These are phyloP conservation scores for Sorex araneus DNA, from an alignment of 2,113 vertebrate genomes.

Conservation along the genomic window DNA sequence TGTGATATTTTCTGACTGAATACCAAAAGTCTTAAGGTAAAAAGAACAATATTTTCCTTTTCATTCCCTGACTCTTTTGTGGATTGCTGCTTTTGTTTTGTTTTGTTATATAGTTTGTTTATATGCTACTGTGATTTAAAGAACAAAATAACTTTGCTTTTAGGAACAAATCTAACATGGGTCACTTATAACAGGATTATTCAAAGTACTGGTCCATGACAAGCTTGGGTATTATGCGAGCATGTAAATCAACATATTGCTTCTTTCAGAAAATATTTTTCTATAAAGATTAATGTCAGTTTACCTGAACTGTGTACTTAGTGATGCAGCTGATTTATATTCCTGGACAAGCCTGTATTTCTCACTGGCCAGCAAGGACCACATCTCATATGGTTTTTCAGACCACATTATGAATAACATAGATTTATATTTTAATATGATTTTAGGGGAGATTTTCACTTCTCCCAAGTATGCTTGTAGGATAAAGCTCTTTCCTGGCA, in stretches of 20 bases:
- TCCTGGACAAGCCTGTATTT: neutral
- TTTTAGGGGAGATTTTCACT: slow-evolving; percentile 17
- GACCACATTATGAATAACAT: neutral
- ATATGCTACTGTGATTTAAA: slow-evolving; percentile 14
- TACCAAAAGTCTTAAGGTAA: neutral
- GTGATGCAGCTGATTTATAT: neutral
- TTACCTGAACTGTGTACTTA: neutral
- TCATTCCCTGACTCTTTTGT: neutral
- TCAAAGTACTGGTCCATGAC: neutral
- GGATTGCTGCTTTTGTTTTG: neutral
- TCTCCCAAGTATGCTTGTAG: neutral
- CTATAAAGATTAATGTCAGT: neutral
- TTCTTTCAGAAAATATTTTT: neutral
- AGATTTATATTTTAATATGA: neutral
- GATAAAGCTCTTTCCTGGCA: neutral
- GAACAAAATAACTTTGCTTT: slow-evolving; percentile 22
- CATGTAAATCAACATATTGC: neutral
- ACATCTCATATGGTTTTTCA: slow-evolving; percentile 9
- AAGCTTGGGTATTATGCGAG: neutral
- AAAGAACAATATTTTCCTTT: neutral
- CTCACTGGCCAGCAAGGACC: neutral
- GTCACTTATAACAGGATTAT: neutral
- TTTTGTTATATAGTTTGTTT: neutral
- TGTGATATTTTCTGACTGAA: neutral
- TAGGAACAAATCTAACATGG: neutral